Evolutionary conservation across 2,888 invertebrate species (phyloP), one percentile per base, ranked within the genome.

Genomic region (Apamea epomidion): DNA sequence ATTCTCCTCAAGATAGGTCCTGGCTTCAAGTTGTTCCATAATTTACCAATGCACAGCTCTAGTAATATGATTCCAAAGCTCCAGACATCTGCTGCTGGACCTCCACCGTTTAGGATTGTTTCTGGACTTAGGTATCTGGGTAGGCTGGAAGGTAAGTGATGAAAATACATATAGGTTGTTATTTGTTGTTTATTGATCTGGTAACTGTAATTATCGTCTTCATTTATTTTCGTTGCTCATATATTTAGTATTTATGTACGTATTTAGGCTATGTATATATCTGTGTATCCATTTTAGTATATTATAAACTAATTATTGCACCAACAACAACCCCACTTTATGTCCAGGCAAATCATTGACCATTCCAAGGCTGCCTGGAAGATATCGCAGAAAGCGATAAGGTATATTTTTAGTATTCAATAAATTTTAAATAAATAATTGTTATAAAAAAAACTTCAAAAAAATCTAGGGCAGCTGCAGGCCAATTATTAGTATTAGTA

Each of bases 41-140:
- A 95, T 81, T 97, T 97, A 83, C 98, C 98, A 65, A 99, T 95
- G 81, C 98, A 96, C 8, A 99, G 94, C 95, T 99, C 99, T 0
- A 98, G 97, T 58, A 99, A 94, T 81, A 99, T 98, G 81, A 99
- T 98, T n/a, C 99, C 99, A 82, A 99, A 96, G 1, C 99, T 98
- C 99, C 99, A 99, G 51, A 99, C 97, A 95, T 99, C 99, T 32
- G 98, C 98, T 94, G 99, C 98, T 0, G 98, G 97, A 73, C 98
- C 98, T 75, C 98, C 97, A 48, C 97, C 97, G 75, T 97, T 97
- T 6, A 98, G 92, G 89, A 98, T 98, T 62, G 98, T 98, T 96
- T 99, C 99, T 0, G 99, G 99, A 42, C 99, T 98, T 84, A 98
- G 97, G 92, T 99, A 99, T 88, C 98, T 98, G 75, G 98, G 98